Conservation (phyloP, 2,797 vertebrate species). For the Acipenser oxyrinchus region DNA sequence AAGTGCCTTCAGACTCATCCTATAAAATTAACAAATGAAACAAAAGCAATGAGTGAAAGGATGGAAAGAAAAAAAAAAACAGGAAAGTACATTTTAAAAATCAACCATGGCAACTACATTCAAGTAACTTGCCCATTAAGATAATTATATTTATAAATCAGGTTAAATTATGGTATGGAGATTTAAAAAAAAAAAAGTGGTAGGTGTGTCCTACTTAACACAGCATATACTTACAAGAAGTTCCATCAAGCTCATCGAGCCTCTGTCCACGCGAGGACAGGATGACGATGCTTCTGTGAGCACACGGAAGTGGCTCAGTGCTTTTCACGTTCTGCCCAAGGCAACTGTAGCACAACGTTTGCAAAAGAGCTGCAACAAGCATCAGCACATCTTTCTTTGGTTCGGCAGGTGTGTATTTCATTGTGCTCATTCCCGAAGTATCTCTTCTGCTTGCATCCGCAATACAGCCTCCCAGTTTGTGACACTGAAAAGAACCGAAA, state of each 20-base stretch:
- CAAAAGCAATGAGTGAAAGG: too few species aligned
- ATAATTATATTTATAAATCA: too few species aligned
- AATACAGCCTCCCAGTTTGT: conserved; percentile 57
- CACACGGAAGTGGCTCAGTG: conserved; percentile 48
- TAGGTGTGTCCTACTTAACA: too few species aligned
- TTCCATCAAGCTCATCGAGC: conserved; percentile 77
- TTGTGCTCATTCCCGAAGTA: conserved; percentile 52
- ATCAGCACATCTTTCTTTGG: conserved; percentile 71
- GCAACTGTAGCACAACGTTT: conserved; percentile 61
- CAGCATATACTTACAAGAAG: conserved; percentile 74
- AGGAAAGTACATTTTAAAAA: too few species aligned
- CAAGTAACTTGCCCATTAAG: too few species aligned
- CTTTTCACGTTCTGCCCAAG: conserved; percentile 70
- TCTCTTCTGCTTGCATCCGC: conserved; percentile 56
- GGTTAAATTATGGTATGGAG: too few species aligned
- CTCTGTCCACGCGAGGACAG: conserved; percentile 55
- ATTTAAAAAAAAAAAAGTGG: too few species aligned
- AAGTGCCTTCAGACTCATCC: conserved; percentile 83
- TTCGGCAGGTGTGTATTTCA: conserved; percentile 66
- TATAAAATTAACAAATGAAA: conserved; percentile 36
- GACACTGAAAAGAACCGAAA: conserved; percentile 51
- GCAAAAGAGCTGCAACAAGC: conserved; percentile 59
- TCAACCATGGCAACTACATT: too few species aligned
- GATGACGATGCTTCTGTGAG: conserved; percentile 50
- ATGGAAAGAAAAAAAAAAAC: too few species aligned